Base-by-base conservation (phyloP, 2,888 invertebrate species). In the Cyclophora albipunctata region DNA sequence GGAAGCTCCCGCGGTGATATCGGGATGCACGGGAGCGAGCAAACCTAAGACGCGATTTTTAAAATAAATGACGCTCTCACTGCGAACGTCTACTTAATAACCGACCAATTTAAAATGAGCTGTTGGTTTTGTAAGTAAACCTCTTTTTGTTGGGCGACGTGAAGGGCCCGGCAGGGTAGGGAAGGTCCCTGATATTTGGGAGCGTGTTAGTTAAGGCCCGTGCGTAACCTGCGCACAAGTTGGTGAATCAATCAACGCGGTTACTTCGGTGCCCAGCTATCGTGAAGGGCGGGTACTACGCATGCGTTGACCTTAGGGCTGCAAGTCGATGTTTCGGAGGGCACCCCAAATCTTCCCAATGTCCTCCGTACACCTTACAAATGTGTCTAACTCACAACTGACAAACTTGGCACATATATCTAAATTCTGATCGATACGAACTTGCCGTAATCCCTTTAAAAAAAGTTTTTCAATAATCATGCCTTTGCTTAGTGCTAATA, bases 231-330 rank as follows among this genome's bases (percentile, higher is more conserved):
- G 83, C 79, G 84, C 83, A 73, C 78, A 83, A 84, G 77, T 84
- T 80, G 72, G 75, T 79, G 84, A 86, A 86, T 85, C 86, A 86
- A 85, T 86, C 86, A 85, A 81, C 83, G 76, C 74, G 70, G 73
- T 71, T 71, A 76, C 75, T 78, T 50, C 52, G 57, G 74, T 76
- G 77, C 79, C 78, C 76, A 75, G 83, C 78, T 72, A 74, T 77
- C 71, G 73, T 71, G 71, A 63, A 62, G 59, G 63, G 62, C 53
- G 53, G 50, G 51, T 53, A 64, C 45, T 69, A 74, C 86, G 86
- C 86, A 81, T 78, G 86, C 86, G 84, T 70, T 58, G 51, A 48
- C 50, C 57, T 51, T 81, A 84, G 82, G 73, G 83, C 69, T 73
- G 64, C 63, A 53, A 55, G 50, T 53, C 47, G 51, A 54, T 54